Conservation (phyloP, 2,797 vertebrate species). For the Distichodus sexfasciatus region DNA sequence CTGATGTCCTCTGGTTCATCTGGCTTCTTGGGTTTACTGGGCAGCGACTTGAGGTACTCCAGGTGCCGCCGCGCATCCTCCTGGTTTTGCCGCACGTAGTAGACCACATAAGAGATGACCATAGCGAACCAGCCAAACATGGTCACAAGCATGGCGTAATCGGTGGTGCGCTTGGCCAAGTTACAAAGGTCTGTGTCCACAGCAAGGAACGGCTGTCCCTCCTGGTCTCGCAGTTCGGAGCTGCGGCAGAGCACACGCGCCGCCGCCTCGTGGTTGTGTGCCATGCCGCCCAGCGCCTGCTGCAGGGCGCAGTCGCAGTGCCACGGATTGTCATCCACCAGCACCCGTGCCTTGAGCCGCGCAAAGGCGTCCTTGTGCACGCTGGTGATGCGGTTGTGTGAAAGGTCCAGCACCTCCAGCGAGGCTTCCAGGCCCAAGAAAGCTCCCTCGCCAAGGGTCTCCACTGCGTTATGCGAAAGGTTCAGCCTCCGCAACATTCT, state of each 20-base stretch:
- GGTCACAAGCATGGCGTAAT: slow-evolving; percentile 98
- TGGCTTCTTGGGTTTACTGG: slow-evolving; percentile 97
- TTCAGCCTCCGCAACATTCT: slow-evolving; percentile 91
- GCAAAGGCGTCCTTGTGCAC: slow-evolving; percentile 96
- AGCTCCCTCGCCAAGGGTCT: slow-evolving; percentile 91
- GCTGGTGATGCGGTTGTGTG: slow-evolving; percentile 93
- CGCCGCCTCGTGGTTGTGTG: slow-evolving; percentile 90
- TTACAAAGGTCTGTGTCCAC: slow-evolving; percentile 94
- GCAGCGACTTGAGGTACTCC: slow-evolving; percentile 99
- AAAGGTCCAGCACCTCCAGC: slow-evolving; percentile 92
- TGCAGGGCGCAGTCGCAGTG: slow-evolving; percentile 97
- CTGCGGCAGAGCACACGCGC: slow-evolving; percentile 92
- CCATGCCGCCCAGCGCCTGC: slow-evolving; percentile 94
- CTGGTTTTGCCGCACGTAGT: slow-evolving; percentile 97
- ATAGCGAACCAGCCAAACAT: slow-evolving; percentile 99
- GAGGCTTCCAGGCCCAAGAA: slow-evolving; percentile 92
- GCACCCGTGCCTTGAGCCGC: slow-evolving; percentile 88
- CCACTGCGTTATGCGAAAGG: slow-evolving; percentile 93
- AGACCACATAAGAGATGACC: slow-evolving; percentile 98
- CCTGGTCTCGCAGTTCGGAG: slow-evolving; percentile 87
- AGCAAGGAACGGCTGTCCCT: slow-evolving; percentile 87
- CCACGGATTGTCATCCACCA: slow-evolving; percentile 97
- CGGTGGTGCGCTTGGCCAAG: slow-evolving; percentile 94
- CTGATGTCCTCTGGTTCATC: slow-evolving; percentile 95
- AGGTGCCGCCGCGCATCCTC: slow-evolving; percentile 95